Evolutionary conservation across 2,797 vertebrate genomes (phyloP).

Genomic region (Smutsia gigantea): DNA sequence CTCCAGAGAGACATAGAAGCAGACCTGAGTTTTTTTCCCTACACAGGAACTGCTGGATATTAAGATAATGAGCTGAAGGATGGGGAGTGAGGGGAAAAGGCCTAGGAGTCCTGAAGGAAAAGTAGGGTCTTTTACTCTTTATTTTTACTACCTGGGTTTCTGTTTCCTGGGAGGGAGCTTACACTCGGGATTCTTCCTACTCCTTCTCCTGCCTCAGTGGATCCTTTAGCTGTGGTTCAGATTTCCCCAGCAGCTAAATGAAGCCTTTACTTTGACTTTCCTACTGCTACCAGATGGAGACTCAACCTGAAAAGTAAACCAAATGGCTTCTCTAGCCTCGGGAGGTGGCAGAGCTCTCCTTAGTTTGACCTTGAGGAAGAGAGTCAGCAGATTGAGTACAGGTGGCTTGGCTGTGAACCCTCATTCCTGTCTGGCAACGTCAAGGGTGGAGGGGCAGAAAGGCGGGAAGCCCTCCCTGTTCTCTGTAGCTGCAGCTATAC

Average conservation of each 20-base stretch:
- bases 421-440: neutral
- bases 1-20: neutral
- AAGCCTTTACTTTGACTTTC: neutral
- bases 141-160: neutral
- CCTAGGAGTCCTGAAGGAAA: neutral
- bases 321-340: neutral
- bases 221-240: neutral
- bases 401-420: neutral
- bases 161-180: neutral
- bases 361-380: neutral
- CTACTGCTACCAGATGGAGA: neutral
- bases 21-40: neutral
- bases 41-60: neutral
- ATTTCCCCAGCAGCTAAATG: neutral
- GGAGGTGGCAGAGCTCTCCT: neutral
- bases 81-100: neutral
- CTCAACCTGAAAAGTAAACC: conserved; percentile 7
- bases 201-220: neutral
- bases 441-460: neutral
- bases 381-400: neutral
- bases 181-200: neutral
- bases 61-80: neutral
- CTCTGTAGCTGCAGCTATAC: neutral
- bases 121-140: neutral
- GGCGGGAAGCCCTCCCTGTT: neutral